Conservation (phyloP, 2,113 vertebrate species). For the Cynoglossus semilaevis region DNA sequence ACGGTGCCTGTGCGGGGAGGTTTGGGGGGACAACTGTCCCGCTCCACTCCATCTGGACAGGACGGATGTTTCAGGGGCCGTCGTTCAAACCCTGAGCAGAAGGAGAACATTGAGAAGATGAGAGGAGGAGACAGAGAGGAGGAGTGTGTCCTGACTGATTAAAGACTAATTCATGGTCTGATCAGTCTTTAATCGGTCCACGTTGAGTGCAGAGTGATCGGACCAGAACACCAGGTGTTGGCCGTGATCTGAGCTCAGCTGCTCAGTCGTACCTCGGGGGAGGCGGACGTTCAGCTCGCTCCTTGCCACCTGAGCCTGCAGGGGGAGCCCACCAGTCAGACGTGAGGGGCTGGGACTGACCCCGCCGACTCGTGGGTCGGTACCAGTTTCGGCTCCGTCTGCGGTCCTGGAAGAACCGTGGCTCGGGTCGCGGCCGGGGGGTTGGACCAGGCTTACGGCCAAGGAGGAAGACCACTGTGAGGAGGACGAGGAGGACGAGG, state of each 20-base stretch:
- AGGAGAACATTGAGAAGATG: conserved; percentile 1
- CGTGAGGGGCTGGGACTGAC: conserved; percentile 47
- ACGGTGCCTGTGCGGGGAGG: conserved; percentile 85
- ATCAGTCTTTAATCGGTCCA: too few relatives aligned
- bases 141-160: too few relatives aligned
- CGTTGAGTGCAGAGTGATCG: too few relatives aligned
- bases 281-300: conserved; percentile 82
- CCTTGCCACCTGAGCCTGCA: conserved; percentile 76
- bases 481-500: conserved; percentile 62
- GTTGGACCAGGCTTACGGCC: conserved; percentile 65
- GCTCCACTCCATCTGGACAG: conserved; percentile 75
- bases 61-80: conserved; percentile 81
- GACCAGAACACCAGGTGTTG: too few relatives aligned
- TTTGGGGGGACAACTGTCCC: conserved; percentile 80
- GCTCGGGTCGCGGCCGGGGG: conserved; percentile 53
- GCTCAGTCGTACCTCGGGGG: conserved; percentile 69
- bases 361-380: conserved; percentile 4
- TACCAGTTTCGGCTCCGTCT: conserved; percentile 38
- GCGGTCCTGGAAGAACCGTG: conserved; percentile 53
- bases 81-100: conserved; percentile 83
- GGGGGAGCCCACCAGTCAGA: conserved; percentile 42
- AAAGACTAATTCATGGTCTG: too few relatives aligned
- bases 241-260: too few relatives aligned
- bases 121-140: not conserved
- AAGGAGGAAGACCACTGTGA: conserved; percentile 74